Percentiles rank a stretch among this genome's conserved stretches.
Evolutionary conservation across 2,113 vertebrate genomes (phyloP).

Genomic region (Caranx melampygus): DNA sequence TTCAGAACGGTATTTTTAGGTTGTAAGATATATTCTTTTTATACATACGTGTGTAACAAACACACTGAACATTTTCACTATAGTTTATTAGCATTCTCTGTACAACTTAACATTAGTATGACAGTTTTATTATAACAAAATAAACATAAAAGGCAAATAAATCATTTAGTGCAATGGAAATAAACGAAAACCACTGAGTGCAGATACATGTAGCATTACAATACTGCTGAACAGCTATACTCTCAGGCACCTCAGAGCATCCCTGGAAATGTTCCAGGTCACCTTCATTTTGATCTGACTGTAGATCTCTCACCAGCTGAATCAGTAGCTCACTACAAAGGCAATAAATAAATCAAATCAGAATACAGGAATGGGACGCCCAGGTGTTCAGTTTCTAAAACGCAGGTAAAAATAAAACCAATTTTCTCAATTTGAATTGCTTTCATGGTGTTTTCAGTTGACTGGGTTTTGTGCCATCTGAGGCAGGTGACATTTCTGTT

Average conservation of each 20-base stretch:
- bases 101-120: slow-evolving; percentile 72
- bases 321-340: slow-evolving; percentile 15
- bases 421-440: not conserved
- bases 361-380: not conserved
- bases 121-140: slow-evolving; percentile 58
- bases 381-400: not conserved
- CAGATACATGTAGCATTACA: slow-evolving; percentile 36
- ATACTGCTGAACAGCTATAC: slow-evolving; percentile 28
- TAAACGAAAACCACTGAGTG: slow-evolving; percentile 60
- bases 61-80: slow-evolving; percentile 29
- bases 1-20: not conserved
- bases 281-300: slow-evolving; percentile 28
- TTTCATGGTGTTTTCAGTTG: not conserved
- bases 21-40: no score
- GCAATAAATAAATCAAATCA: not conserved
- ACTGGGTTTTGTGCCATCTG: not conserved
- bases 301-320: not conserved
- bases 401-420: not conserved
- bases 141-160: slow-evolving; percentile 71
- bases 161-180: slow-evolving; percentile 72
- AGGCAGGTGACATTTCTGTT: not conserved
- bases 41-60: not conserved
- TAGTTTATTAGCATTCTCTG: slow-evolving; percentile 74
- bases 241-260: slow-evolving; percentile 35
- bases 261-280: slow-evolving; percentile 22